phyloP scores from a whole-genome alignment of 1,140 invertebrate genomes.

The Drosophila rufa region DNA sequence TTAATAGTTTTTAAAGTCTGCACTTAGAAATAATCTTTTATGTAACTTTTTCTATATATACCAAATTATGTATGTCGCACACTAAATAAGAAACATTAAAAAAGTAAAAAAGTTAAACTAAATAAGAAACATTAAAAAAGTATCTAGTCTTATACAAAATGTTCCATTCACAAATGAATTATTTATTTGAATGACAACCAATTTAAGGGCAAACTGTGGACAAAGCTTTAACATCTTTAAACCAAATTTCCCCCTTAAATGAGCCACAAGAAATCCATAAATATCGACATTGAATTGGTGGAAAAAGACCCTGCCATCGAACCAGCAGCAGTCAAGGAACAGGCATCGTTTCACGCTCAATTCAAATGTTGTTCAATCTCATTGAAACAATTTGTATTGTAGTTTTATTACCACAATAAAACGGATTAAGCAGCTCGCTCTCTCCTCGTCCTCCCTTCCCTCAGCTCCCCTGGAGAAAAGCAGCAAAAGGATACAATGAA shows the following conservation, averaged over 20 bases:
- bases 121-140: background rate
- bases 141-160: background rate
- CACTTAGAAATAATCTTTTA: no score
- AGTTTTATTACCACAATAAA: constrained; percentile 84
- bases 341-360: constrained; percentile 72
- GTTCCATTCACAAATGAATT: background rate
- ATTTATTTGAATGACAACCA: background rate
- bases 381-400: constrained; percentile 83
- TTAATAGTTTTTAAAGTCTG: no score
- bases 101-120: no score
- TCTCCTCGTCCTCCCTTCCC: background rate
- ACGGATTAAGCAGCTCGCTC: constrained; percentile 72
- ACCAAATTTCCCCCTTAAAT: constrained; percentile 23
- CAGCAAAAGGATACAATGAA: constrained; percentile 43
- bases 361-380: constrained; percentile 82
- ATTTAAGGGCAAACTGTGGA: constrained; percentile 3
- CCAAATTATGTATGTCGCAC: no score
- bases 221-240: constrained; percentile 21
- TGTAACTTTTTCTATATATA: no score
- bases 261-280: constrained; percentile 49
- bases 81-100: background rate
- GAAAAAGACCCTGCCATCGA: constrained; percentile 6
- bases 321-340: constrained; percentile 37
- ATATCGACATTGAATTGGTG: constrained; percentile 36
- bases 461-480: background rate